Evolutionary conservation across 1,140 invertebrate species (phyloP).

Genomic region (Phortica variegata): DNA sequence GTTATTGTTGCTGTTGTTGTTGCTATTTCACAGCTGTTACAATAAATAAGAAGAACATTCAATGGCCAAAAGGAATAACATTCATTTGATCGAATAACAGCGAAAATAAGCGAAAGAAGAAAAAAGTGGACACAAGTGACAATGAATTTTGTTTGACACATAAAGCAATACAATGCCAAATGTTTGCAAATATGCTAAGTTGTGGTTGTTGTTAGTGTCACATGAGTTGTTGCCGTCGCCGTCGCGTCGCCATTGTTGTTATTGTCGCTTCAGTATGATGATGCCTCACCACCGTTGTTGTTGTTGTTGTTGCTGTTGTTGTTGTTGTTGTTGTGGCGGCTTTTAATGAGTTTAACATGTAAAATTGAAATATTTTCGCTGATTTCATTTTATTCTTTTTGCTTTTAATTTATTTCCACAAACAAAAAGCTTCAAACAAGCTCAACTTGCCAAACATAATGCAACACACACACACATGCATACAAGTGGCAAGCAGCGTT

Average conservation of each 20-base stretch:
- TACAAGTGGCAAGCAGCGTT: conserved; percentile 10
- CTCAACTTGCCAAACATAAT: background rate
- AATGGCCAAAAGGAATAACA: conserved; percentile 1
- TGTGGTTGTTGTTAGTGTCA: conserved; percentile 6
- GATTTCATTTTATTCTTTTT: too few species aligned
- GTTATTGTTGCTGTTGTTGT: conserved; percentile 24
- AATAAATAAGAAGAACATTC: conserved; percentile 22
- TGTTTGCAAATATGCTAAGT: conserved; percentile 10
- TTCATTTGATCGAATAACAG: too few species aligned
- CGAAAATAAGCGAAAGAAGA: too few species aligned
- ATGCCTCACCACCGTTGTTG: conserved; percentile 5
- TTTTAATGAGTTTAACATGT: conserved; percentile 16
- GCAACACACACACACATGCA: background rate
- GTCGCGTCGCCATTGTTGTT: conserved; percentile 15
- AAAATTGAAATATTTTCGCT: conserved; percentile 9
- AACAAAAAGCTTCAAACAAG: too few species aligned
- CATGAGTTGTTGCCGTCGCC: conserved; percentile 3
- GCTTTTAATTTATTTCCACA: too few species aligned
- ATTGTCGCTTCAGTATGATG: too few species aligned
- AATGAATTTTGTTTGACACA: too few species aligned
- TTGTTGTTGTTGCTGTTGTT: conserved; percentile 20
- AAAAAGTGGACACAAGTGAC: too few species aligned
- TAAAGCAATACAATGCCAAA: conserved; percentile 9
- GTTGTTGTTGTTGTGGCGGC: conserved; percentile 3
- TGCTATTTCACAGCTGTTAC: conserved; percentile 41